phyloP scores from a whole-genome alignment of 1,140 invertebrate genomes.

The Drosophila novamexicana region DNA sequence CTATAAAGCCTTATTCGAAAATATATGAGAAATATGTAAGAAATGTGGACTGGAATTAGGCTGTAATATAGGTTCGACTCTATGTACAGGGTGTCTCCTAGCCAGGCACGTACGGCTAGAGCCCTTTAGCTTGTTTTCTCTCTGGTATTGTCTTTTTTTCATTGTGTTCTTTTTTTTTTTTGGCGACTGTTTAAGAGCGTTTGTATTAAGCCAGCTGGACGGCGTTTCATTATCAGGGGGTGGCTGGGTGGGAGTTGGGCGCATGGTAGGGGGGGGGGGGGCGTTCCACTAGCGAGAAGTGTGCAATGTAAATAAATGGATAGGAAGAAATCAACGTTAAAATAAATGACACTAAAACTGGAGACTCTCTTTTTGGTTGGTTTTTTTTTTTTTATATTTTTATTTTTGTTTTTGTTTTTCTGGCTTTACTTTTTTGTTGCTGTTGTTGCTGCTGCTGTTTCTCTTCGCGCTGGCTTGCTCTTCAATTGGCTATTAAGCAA shows the following conservation, averaged over 20 bases:
- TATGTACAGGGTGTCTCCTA: too few species aligned
- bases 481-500: slow-evolving; percentile 84
- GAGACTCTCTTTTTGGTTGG: slow-evolving; percentile 61
- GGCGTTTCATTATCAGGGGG: slow-evolving; percentile 72
- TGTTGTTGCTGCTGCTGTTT: slow-evolving; percentile 50
- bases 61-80: too few species aligned
- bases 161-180: slow-evolving; percentile 23
- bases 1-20: too few species aligned
- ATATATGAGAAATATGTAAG: too few species aligned
- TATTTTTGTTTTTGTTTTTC: slow-evolving; percentile 16
- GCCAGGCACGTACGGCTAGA: not conserved
- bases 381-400: slow-evolving; percentile 43
- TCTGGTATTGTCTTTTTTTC: slow-evolving; percentile 16
- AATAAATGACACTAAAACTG: slow-evolving; percentile 83
- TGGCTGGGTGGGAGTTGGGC: not conserved
- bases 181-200: slow-evolving; percentile 49
- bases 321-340: slow-evolving; percentile 83
- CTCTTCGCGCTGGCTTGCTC: slow-evolving; percentile 64
- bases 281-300: slow-evolving; percentile 42
- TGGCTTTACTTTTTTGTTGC: slow-evolving; percentile 34
- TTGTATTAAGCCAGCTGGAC: slow-evolving; percentile 77
- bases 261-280: not conserved
- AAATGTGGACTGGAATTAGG: too few species aligned
- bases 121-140: not conserved
- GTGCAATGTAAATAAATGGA: slow-evolving; percentile 83